phyloP scores from a whole-genome alignment of 2,797 vertebrate genomes.

The Sebastes hubbsi region DNA sequence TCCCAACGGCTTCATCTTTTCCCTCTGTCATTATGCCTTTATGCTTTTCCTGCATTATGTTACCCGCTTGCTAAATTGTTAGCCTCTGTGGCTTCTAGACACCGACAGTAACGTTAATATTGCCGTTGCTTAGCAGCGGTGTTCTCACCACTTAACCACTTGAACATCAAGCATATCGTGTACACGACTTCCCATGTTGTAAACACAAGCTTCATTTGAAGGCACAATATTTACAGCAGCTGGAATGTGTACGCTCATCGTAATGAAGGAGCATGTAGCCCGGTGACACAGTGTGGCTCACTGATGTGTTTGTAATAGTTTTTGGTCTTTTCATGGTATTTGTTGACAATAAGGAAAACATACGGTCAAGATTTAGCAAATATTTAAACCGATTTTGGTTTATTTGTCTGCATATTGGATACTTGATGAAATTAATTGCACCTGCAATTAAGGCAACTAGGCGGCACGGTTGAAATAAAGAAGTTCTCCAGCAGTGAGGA shows the following conservation, averaged over 20 bases:
- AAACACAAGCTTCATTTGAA: too few relatives aligned
- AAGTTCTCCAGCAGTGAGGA: background rate
- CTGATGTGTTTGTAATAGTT: background rate
- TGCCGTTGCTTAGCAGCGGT: too few relatives aligned
- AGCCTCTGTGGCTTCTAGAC: too few relatives aligned
- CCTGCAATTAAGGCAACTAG: background rate
- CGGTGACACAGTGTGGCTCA: background rate
- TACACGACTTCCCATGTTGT: too few relatives aligned
- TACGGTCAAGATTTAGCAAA: background rate
- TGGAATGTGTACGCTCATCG: background rate
- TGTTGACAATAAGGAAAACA: background rate
- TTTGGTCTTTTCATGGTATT: background rate
- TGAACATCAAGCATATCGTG: too few relatives aligned
- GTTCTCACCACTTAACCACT: too few relatives aligned
- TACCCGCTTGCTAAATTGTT: too few relatives aligned
- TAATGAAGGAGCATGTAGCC: too few relatives aligned
- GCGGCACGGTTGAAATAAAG: background rate
- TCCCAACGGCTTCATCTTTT: too few relatives aligned
- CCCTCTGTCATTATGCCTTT: too few relatives aligned
- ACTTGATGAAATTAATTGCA: background rate
- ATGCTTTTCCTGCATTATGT: too few relatives aligned
- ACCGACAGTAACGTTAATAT: too few relatives aligned
- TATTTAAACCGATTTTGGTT: conserved; percentile 13
- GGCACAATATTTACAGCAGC: background rate
- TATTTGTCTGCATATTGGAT: background rate